Conservation (phyloP, 2,888 invertebrate species). For the Ophion slaviceki region DNA sequence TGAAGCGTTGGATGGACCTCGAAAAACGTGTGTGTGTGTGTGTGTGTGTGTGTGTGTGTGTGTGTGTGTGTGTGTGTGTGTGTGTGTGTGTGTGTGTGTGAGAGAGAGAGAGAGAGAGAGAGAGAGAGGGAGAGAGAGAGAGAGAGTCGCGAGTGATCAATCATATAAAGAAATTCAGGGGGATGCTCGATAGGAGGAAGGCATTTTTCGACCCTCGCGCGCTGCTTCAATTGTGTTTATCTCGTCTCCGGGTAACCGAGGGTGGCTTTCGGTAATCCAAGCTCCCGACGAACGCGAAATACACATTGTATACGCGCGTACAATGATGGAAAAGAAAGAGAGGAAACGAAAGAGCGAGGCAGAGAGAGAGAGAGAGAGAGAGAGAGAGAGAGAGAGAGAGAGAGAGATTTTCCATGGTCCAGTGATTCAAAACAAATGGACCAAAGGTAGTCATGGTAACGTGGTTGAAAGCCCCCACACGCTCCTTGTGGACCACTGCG, state of each 20-base stretch:
- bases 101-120: no score
- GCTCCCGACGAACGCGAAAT: conserved; percentile 56
- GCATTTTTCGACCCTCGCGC: conserved; percentile 37
- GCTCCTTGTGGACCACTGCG: conserved; percentile 16
- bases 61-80: no score
- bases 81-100: no score
- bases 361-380: conserved; percentile 13
- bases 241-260: conserved; percentile 71
- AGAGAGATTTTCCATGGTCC: conserved; percentile 67
- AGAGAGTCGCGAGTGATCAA: conserved; percentile 43
- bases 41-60: no score
- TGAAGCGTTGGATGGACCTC: no score
- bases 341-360: conserved; percentile 1
- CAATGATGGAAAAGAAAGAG: conserved; percentile 10
- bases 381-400: conserved; percentile 20
- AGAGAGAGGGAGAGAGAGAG: no score
- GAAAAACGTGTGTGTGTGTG: no score
- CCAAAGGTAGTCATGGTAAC: conserved; percentile 74
- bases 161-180: conserved; percentile 36
- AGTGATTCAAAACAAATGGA: conserved; percentile 76
- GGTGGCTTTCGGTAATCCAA: conserved; percentile 74
- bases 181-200: conserved; percentile 6
- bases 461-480: conserved; percentile 32
- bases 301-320: conserved; percentile 49
- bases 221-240: conserved; percentile 73